phyloP scores from a whole-genome alignment of 2,888 invertebrate species.

The Taenaris catops region DNA sequence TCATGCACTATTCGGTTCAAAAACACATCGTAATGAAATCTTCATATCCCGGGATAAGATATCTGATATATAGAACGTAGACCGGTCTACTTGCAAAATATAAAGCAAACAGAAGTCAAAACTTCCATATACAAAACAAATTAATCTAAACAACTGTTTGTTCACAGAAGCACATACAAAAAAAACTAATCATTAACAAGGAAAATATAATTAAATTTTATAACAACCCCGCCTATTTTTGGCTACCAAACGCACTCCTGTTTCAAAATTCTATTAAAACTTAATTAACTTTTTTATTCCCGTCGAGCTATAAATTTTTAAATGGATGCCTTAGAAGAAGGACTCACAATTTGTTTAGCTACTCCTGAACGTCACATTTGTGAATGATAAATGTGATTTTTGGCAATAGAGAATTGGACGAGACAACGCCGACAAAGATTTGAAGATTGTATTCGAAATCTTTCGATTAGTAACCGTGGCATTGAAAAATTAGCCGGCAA shows the following conservation, averaged over 20 bases:
- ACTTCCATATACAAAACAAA: conserved; percentile 6
- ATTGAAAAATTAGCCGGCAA: conserved; percentile 14
- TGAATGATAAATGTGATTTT: conserved; percentile 72
- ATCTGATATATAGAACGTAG: too few relatives aligned
- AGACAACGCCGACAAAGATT: conserved; percentile 53
- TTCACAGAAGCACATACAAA: conserved; percentile 55
- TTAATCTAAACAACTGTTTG: conserved; percentile 53
- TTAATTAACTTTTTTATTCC: conserved; percentile 78
- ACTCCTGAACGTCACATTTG: conserved; percentile 75
- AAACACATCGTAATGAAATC: too few relatives aligned
- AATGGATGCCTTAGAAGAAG: conserved; percentile 64
- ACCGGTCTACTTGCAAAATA: too few relatives aligned
- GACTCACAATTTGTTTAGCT: conserved; percentile 75
- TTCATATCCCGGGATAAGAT: too few relatives aligned
- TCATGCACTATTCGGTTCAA: too few relatives aligned
- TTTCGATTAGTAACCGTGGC: conserved; percentile 18
- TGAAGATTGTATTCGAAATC: conserved; percentile 34
- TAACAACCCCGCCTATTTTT: conserved; percentile 78
- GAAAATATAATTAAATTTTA: conserved; percentile 76
- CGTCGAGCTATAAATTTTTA: conserved; percentile 61
- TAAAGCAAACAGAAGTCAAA: conserved; percentile 7
- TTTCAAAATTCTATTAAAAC: conserved; percentile 76
- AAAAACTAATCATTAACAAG: conserved; percentile 59
- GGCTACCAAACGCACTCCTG: conserved; percentile 77
- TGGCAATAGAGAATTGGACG: conserved; percentile 52